A percentile compares a stretch with the other conserved stretches of the same genome.
Conservation (phyloP, 2,113 vertebrate genomes). For the Mohoua ochrocephala region DNA sequence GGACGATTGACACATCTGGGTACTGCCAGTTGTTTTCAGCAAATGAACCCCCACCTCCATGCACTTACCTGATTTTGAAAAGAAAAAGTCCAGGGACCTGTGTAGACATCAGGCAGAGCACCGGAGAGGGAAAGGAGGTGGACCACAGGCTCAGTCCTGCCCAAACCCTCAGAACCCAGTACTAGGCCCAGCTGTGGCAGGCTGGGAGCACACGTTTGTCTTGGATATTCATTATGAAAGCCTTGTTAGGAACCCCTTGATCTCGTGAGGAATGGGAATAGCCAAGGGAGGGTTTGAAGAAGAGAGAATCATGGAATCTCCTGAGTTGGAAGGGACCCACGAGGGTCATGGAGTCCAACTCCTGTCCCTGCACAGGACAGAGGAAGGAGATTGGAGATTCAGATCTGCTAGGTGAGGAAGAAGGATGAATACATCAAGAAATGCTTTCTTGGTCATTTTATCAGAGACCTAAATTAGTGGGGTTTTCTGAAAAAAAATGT, state of each 20-base stretch:
- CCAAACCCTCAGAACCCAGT: neutral
- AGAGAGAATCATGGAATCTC: neutral
- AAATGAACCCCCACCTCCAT: accelerated
- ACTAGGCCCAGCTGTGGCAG: accelerated
- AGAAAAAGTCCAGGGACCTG: accelerated
- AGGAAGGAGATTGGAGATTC: neutral
- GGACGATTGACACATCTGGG: neutral
- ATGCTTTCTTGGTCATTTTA: neutral
- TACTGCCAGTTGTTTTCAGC: accelerated
- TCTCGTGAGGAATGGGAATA: accelerated
- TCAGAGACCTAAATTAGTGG: neutral
- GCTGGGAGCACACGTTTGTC: accelerated
- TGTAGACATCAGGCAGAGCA: neutral
- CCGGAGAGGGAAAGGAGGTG: neutral
- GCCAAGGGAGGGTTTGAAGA: neutral
- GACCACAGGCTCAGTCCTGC: too few species aligned
- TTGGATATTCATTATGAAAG: neutral
- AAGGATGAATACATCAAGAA: accelerated
- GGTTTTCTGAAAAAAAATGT: neutral
- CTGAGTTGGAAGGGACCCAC: neutral
- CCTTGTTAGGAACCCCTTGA: neutral
- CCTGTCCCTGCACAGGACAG: too few species aligned
- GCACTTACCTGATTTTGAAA: neutral
- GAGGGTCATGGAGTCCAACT: neutral
- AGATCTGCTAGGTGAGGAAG: neutral